Evolutionary conservation across 2,113 vertebrate genomes (phyloP), one percentile per base, ranked within the genome.

Genomic region (Oriolus oriolus): DNA sequence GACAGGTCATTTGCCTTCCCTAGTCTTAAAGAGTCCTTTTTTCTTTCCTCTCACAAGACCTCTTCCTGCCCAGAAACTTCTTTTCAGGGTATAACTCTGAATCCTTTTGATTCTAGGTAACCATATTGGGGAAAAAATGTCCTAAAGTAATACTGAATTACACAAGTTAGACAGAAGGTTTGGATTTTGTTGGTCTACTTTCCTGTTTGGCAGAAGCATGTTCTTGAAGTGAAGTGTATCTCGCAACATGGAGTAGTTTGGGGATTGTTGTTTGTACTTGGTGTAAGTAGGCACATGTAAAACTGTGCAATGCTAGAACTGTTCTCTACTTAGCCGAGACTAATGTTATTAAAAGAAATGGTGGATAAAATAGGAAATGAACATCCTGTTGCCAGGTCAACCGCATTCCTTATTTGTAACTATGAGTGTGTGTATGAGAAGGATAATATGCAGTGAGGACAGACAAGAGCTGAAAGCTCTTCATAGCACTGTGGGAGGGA

Each of bases 371-470:
- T 53, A 95, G 85, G 75, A 96, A 96, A 85, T 83, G 8, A 95
- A 52, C 49, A 57, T 86, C 69, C 75, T 94, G 90, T 97, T 97
- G 77, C 94, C 90, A 88, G 90, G 79, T 97, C 90, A 95, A 93
- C 91, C 77, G 74, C 81, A 66, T 91, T 80, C 84, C 84, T 95
- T 89, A 88, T 94, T 96, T 68, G 71, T 88, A 74, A 52, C 28
- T 86, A 80, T 96, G 59, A 39, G 35, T 56, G 64, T 75, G 49
- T 23, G 4, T 53, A 45, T 50, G 65, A 71, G 77, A 44, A 42
- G n/a, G 80, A 81, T 95, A 89, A 86, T 65, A 66, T 19, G 27
- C 57, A 94, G 57, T 33, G 39, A 94, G 79, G 70, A 89, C 56
- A 89, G 85, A 65, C 14, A 65, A 75, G 91, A 78, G 53, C 82